Base-by-base conservation (phyloP, 2,888 invertebrate species). In the Apoda limacodes region DNA sequence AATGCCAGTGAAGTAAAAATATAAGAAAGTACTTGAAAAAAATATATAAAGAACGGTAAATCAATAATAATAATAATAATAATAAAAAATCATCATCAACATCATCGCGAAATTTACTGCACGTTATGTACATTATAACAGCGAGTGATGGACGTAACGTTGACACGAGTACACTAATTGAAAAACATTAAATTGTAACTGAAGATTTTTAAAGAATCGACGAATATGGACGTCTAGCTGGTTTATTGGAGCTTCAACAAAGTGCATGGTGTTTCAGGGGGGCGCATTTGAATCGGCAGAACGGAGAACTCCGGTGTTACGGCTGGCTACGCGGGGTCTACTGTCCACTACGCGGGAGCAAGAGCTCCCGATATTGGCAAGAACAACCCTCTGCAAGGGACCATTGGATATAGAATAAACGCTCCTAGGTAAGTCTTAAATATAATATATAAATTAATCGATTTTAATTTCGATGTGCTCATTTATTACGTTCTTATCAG, bases 261-360 rank as follows among this genome's bases (percentile, higher is more conserved):
- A 51, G 55, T 66, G 52, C 66, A 46, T 66, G 65, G 66, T 74
- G 62, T 74, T 80, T 74, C 78, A 78, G 78, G 64, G 60, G n/a
- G 74, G 89, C 88, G 60, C 85, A 86, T 86, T 86, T 87, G 87
- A 71, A 85, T 86, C 80, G 86, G 84, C 89, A 72, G 81, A 87
- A 86, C 89, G 72, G 78, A 80, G 72, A 69, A 76, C 83, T 86
- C 86, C 68, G 72, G 83, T 72, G 85, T 86, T 71, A 84, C 86
- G 82, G 82, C 81, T 68, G 83, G 82, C 62, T 83, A 82, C 82
- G 75, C 63, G 61, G 65, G 65, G 50, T 59, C 82, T 55, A 55
- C 60, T 48, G 69, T 60, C 57, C 64, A 49, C 52, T 72, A 72
- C 65, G 46, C 60, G 64, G 83, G 75, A 67, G 76, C 69, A 45